Percentiles rank a stretch among this genome's conserved stretches.
These are phyloP conservation scores for Perodicticus potto DNA, from an alignment of 2,797 vertebrate genomes.

Conservation along the genomic window DNA sequence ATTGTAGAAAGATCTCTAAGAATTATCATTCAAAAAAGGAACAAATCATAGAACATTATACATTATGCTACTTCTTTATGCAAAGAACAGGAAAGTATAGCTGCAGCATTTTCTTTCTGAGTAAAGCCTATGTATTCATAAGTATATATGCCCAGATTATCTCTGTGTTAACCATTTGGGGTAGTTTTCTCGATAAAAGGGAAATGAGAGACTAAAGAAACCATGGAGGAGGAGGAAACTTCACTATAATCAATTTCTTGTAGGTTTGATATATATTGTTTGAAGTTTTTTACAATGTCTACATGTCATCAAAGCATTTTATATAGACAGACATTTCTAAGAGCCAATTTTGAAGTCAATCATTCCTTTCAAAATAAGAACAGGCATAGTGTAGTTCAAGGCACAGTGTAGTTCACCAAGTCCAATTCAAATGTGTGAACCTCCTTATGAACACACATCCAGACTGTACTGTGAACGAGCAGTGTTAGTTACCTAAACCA, in stretches of 20 bases:
- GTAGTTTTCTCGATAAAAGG: background rate
- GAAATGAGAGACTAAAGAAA: background rate
- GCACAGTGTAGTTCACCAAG: background rate
- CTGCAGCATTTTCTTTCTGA: background rate
- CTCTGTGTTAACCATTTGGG: background rate
- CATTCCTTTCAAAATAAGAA: background rate
- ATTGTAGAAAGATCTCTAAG: background rate
- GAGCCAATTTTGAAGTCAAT: background rate
- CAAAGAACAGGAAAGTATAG: background rate
- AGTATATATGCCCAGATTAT: background rate
- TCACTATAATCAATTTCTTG: background rate
- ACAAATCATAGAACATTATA: background rate
- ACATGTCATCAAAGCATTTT: background rate
- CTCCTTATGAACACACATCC: background rate
- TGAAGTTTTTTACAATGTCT: background rate
- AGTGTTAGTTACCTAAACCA: background rate
- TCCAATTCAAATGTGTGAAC: background rate
- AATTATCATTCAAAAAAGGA: constrained; percentile 19
- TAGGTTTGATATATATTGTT: background rate
- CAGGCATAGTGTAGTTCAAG: background rate
- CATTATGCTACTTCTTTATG: background rate
- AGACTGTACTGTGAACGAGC: constrained; percentile 21
- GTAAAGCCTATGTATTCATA: background rate
- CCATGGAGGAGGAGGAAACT: background rate
- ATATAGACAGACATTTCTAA: background rate